These are phyloP conservation scores for Branchipolynoe longqiensis DNA, from an alignment of 2,888 invertebrate genomes.

Conservation along the genomic window DNA sequence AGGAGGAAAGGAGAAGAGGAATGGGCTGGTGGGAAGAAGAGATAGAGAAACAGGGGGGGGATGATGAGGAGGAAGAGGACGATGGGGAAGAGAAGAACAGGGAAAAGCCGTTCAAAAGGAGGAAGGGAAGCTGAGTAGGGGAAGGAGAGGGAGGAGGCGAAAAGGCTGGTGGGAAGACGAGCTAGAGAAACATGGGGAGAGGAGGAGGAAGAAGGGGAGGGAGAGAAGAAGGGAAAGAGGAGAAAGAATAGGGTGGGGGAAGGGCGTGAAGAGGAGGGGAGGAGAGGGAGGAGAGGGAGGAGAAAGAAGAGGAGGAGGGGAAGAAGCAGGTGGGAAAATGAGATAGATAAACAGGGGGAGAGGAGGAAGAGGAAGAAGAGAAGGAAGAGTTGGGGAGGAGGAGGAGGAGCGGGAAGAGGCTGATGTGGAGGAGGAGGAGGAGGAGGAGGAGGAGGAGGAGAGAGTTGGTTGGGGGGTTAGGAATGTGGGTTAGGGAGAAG, in stretches of 20 bases:
- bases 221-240: neutral
- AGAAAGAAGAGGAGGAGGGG: neutral
- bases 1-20: neutral
- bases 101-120: neutral
- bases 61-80: neutral
- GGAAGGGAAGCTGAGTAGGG: neutral
- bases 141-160: neutral
- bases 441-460: too few relatives aligned
- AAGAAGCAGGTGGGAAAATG: neutral
- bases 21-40: neutral
- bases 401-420: neutral
- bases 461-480: too few relatives aligned
- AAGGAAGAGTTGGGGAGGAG: neutral
- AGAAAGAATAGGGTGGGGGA: neutral
- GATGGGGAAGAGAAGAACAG: neutral
- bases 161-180: too few relatives aligned
- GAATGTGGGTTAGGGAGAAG: too few relatives aligned
- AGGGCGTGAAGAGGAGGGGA: neutral
- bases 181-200: too few relatives aligned
- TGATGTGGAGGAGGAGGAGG: too few relatives aligned
- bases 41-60: neutral
- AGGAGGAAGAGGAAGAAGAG: too few relatives aligned
- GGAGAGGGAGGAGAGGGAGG: neutral
- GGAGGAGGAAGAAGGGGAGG: neutral
- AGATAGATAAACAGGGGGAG: too few relatives aligned